A percentile compares a stretch with the other conserved stretches of the same genome.
Evolutionary conservation across 2,797 vertebrate genomes (phyloP).

Genomic region (Apogon talboti): DNA sequence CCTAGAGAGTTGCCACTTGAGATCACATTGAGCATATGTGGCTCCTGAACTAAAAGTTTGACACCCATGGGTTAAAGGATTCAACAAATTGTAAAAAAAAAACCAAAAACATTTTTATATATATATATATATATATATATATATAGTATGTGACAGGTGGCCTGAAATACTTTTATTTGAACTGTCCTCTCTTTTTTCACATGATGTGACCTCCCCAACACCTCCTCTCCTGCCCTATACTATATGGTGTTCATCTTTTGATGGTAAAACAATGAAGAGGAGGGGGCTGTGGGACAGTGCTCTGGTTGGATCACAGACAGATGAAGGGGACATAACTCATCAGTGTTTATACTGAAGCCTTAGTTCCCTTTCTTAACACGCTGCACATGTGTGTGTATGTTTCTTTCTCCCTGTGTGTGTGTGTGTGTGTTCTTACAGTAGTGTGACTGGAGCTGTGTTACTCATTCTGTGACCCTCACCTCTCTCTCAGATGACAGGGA

Average conservation of each 20-base stretch:
- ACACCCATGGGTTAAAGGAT: not conserved
- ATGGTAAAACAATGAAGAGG: not conserved
- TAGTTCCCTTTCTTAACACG: constrained; percentile 37
- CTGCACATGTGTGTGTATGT: constrained; percentile 39
- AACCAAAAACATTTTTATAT: too few relatives aligned
- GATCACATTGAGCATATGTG: not conserved
- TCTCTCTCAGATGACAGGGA: constrained; percentile 83
- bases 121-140: too few relatives aligned
- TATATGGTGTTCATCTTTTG: constrained; percentile 23
- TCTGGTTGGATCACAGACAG: constrained; percentile 31
- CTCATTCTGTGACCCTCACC: constrained; percentile 86
- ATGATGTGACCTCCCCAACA: constrained; percentile 7
- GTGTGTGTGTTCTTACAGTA: constrained; percentile 64
- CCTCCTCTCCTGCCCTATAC: constrained; percentile 1
- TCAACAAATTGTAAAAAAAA: too few relatives aligned
- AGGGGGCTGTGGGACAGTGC: constrained; percentile 11
- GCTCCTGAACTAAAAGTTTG: not conserved
- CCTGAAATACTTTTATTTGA: constrained; percentile 16
- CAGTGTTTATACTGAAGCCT: constrained; percentile 56
- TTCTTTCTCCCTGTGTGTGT: constrained; percentile 9
- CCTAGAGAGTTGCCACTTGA: too few relatives aligned
- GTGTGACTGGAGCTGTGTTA: constrained; percentile 85
- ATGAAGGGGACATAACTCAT: constrained; percentile 42
- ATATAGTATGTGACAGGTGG: not conserved
- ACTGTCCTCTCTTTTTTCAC: not conserved